Evolutionary conservation across 1,140 invertebrate genomes (phyloP), one percentile per base, ranked within the genome.

Genomic region (Penaeus chinensis): DNA sequence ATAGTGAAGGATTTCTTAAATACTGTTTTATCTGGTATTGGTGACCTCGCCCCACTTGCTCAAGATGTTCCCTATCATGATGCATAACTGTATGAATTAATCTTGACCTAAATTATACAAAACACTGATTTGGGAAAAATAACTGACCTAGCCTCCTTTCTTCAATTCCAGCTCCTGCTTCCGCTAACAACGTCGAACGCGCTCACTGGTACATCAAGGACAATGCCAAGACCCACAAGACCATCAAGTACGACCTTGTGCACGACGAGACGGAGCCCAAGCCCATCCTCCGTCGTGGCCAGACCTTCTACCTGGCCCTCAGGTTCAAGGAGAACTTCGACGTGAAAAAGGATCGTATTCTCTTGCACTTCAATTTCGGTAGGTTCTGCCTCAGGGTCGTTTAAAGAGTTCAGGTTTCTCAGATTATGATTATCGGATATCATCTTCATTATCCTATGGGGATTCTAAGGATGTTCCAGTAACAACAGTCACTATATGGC

Each of bases 141-240:
- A 13, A 24, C 74, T 66, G 54, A 86, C 22, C 7, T 22, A 24
- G 32, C 27, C 19, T 66, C 4, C 16, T 62, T 42, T 42, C 18
- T 62, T 19, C 54, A 8, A 5, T 7, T 32, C 2, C 86, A 82
- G 80, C 86, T 18, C 80, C 86, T 22, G 19, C 74, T 11, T 65
- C 42, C 19, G 80, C 81, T 20, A 89, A 89, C 54, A 83, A 93
- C 83, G 93, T 95, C 8, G 93, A 94, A 71, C 91, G 93, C 3
- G 92, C 95, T 0, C 94, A 95, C 87, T 93, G 95, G 82, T 95
- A 95, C 90, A 93, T 94, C 0, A 91, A 91, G 79, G 94, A 95
- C 89, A 96, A 96, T 91, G 93, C 94, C 0, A 91, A 92, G 60
- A 90, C 91, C 3, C 95, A 96, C 91, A 94, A 94, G 90, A 95